Evolutionary conservation across 2,888 invertebrate genomes (phyloP).

Genomic region (Synergus gifuensis): DNA sequence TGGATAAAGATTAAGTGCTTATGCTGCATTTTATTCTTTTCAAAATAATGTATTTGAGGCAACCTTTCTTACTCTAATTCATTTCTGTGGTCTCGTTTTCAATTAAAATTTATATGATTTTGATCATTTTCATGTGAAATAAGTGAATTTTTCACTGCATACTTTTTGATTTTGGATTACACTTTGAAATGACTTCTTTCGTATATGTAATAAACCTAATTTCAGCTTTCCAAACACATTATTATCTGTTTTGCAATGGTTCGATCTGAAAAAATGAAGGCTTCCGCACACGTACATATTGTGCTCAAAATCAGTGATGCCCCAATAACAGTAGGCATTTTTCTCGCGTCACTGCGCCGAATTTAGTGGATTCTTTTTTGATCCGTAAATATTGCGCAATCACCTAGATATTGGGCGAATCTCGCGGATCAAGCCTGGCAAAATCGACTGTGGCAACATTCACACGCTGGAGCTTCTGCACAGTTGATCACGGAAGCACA

Average conservation of each 20-base stretch:
- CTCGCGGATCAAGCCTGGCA: slow-evolving; percentile 45
- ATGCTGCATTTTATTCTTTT: slow-evolving; percentile 10
- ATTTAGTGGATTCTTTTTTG: background rate
- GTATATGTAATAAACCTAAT: no score
- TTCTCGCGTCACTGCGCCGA: slow-evolving; percentile 1
- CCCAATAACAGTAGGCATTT: background rate
- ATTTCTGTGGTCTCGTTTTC: no score
- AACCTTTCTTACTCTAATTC: no score
- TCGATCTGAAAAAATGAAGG: background rate
- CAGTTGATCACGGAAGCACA: slow-evolving; percentile 59
- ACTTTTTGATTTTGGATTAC: background rate
- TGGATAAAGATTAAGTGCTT: background rate
- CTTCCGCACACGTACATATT: background rate
- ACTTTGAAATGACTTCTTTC: no score
- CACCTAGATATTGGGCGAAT: slow-evolving; percentile 20
- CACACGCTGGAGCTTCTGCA: slow-evolving; percentile 54
- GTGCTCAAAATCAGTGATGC: background rate
- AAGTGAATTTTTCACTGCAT: background rate
- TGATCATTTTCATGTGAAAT: no score
- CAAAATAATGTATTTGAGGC: background rate
- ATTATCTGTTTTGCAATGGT: no score
- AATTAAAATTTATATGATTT: no score
- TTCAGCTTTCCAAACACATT: no score
- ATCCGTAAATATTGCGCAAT: slow-evolving; percentile 31
- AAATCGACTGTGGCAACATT: slow-evolving; percentile 60